Evolutionary conservation across 2,888 invertebrate genomes (phyloP), one percentile per base, ranked within the genome.

Genomic region (Lysandra bellargus): DNA sequence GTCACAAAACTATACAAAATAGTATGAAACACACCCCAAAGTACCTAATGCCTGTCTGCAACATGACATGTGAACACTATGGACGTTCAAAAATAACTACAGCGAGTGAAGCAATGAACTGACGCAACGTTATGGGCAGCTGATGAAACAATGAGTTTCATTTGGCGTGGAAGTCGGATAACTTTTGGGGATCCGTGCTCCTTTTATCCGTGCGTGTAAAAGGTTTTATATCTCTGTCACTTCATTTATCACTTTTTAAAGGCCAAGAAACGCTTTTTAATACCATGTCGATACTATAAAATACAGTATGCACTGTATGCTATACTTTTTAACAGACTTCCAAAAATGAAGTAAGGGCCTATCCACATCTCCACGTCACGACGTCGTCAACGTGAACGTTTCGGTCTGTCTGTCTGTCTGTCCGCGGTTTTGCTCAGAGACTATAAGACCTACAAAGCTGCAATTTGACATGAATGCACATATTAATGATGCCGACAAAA

Each of bases 21-120:
- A 12, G 30, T 64, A 64, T 30, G 3, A n/a, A 64, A 30, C 9
- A 9, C 1, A 33, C 30, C 30, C 5, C 7, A 61, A 61, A 61
- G 61, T 30, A 23, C 23, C 23, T 23, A 33, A 33, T 33, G 30
- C 12, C 64, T 64, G 30, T 30, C 12, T 64, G 64, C 64, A 33
- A 64, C 12, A 30, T 64, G 30, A 64, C 30, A 30, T 33, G 33
- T 33, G 30, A 64, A 64, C 14, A 64, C 30, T 64, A 30, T 64
- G 64, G 12, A 64, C 30, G 30, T 64, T 64, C 64, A 64, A 64
- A 64, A 64, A 64, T 64, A 64, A 64, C 64, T 4, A 64, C 33
- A 64, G 30, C 64, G 61, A 64, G 64, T 64, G 30, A 1, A 64
- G 64, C 64, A 64, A 64, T 64, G 30, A 64, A 30, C 30, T 64